Evolutionary conservation across 1,140 invertebrate species (phyloP), one percentile per base, ranked within the genome.

Genomic region (Sarcophaga peregrina): DNA sequence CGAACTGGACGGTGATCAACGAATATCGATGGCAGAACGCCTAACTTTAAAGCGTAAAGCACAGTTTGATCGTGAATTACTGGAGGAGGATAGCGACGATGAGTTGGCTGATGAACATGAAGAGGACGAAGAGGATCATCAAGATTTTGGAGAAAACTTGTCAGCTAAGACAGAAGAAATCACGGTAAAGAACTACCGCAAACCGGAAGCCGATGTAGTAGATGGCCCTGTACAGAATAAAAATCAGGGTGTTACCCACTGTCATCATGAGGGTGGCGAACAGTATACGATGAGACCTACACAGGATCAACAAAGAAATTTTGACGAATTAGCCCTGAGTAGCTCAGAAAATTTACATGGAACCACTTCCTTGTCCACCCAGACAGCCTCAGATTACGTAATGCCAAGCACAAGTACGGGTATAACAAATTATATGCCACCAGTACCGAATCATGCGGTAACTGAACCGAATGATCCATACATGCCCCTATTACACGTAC

Each of bases 401-500:
- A 82, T 82, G 46, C 74, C 81, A 10, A 81, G 83, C 17, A 80
- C 62, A 5, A 68, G 90, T 72, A 88, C 92, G 48, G 85, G 86
- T 86, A 73, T 80, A 11, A 58, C 72, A 68, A 68, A 78, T 45
- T 78, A 90, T 91, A 80, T 91, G 90, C 83, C 82, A 85, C 81
- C 85, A 89, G 50, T 91, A 90, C 85, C 90, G 83, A 84, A 91
- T 87, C 86, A 87, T 90, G 17, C 88, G 9, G 75, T 86, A 9
- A 45, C 84, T 11, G 58, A 85, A 8, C 84, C 86, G 10, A 86
- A 86, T 15, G 86, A 91, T 75, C 91, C 90, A 15, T 91, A 92
- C 76, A 89, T 93, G 83, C 93, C 93, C 2, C 93, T 94, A 83
- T 86, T 95, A 46, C 95, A 95, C 85, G 95, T 95, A 37, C 91